phyloP scores from a whole-genome alignment of 23 tunicate genomes.

The Corella eumyota region DNA sequence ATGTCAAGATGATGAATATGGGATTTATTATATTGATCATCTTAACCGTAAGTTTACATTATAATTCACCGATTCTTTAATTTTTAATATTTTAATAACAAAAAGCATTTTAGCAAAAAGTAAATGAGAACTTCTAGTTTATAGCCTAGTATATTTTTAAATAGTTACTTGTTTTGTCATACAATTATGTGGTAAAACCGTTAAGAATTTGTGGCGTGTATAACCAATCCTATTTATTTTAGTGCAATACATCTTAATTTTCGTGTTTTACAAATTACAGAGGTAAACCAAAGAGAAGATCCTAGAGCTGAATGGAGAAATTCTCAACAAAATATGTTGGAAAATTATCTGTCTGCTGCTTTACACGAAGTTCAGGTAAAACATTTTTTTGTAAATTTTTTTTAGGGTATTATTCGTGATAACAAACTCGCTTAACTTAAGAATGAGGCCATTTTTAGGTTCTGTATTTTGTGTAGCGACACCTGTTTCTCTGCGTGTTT shows the following conservation, averaged over 20 bases:
- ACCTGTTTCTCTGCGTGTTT: too few relatives aligned
- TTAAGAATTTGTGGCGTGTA: too few relatives aligned
- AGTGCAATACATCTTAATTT: neutral
- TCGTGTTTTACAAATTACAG: slow-evolving; percentile 6
- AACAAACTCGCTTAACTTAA: too few relatives aligned
- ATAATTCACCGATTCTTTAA: too few relatives aligned
- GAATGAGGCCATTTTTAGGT: too few relatives aligned
- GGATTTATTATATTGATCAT: slow-evolving; percentile 77
- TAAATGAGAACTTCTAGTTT: too few relatives aligned
- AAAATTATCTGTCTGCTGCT: slow-evolving; percentile 40
- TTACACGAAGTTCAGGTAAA: slow-evolving; percentile 39
- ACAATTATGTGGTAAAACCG: neutral
- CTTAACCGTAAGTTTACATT: slow-evolving; percentile 42
- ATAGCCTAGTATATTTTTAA: too few relatives aligned
- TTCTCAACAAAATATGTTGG: slow-evolving; percentile 60
- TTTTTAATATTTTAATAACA: too few relatives aligned
- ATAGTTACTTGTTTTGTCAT: neutral
- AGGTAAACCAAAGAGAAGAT: slow-evolving; percentile 80
- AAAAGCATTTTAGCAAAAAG: too few relatives aligned
- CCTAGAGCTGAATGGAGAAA: slow-evolving; percentile 48
- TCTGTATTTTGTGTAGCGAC: too few relatives aligned
- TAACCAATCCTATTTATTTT: too few relatives aligned
- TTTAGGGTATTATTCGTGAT: too few relatives aligned
- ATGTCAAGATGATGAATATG: slow-evolving; percentile 49
- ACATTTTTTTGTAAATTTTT: neutral